Percentiles rank a stretch among this genome's conserved stretches.
Conservation (phyloP, 2,113 vertebrate genomes). For the Protobothrops flavoviridis region DNA sequence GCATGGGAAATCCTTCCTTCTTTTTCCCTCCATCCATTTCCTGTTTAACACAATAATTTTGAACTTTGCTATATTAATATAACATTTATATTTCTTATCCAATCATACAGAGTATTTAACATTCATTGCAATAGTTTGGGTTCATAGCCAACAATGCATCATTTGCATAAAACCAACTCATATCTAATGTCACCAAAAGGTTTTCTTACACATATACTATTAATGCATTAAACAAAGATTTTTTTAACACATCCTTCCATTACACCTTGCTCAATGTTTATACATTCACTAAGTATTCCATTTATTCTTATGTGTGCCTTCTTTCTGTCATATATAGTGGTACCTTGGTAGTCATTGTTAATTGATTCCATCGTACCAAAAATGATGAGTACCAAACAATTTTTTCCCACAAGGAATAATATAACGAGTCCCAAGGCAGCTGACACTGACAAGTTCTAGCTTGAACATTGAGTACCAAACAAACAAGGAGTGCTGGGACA, state of each 20-base stretch:
- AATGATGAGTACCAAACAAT: background rate
- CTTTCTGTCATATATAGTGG: background rate
- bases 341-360: background rate
- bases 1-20: background rate
- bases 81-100: background rate
- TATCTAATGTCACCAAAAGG: background rate
- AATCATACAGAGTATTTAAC: background rate
- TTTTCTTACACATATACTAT: background rate
- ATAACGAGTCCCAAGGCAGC: background rate
- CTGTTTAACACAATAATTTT: background rate
- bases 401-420: background rate
- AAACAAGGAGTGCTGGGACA: background rate
- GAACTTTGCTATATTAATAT: background rate
- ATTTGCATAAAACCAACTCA: background rate
- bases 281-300: background rate
- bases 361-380: background rate
- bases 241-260: background rate
- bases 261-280: background rate
- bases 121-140: background rate
- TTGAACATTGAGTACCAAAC: background rate
- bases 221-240: background rate
- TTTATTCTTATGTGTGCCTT: background rate
- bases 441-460: background rate
- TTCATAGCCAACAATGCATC: background rate
- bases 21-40: background rate